Evolutionary conservation across 2,888 invertebrate species (phyloP).

Genomic region (Orchesellides sinensis): DNA sequence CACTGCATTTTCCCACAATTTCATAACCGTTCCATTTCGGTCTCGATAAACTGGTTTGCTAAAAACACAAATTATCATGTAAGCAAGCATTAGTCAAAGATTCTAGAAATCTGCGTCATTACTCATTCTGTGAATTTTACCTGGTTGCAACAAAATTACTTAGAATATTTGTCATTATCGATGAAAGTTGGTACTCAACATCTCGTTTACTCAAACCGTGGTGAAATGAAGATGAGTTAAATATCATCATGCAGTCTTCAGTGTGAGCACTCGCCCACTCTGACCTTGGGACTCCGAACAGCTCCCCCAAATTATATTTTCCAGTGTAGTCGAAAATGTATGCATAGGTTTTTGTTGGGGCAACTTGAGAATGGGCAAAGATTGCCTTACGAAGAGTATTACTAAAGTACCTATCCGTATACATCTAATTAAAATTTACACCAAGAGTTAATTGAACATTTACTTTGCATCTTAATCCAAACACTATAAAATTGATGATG

Average conservation of each 20-base stretch:
- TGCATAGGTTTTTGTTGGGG: conserved; percentile 69
- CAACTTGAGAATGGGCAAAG: conserved; percentile 67
- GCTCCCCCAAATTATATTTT: conserved; percentile 66
- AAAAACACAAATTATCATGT: background rate
- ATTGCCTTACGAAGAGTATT: conserved; percentile 65
- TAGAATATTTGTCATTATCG: conserved; percentile 64
- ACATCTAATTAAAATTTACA: conserved; percentile 66
- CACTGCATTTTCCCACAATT: conserved; percentile 55
- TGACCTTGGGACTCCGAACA: conserved; percentile 65
- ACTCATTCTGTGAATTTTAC: conserved; percentile 38
- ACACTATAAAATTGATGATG: no score
- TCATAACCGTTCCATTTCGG: background rate
- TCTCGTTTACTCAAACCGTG: conserved; percentile 66
- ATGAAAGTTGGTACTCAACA: conserved; percentile 52
- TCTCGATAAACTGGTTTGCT: conserved; percentile 48
- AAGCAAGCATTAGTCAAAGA: no score
- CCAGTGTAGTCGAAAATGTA: conserved; percentile 68
- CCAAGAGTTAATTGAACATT: background rate
- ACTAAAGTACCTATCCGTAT: conserved; percentile 67
- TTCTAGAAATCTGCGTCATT: no score
- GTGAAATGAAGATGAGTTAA: conserved; percentile 67
- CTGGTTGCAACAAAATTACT: conserved; percentile 58
- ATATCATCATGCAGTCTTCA: conserved; percentile 60
- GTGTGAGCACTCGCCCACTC: conserved; percentile 68
- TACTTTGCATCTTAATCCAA: background rate